Evolutionary conservation across 2,888 invertebrate genomes (phyloP), one percentile per base, ranked within the genome.

Genomic region (Hecatera dysodea): DNA sequence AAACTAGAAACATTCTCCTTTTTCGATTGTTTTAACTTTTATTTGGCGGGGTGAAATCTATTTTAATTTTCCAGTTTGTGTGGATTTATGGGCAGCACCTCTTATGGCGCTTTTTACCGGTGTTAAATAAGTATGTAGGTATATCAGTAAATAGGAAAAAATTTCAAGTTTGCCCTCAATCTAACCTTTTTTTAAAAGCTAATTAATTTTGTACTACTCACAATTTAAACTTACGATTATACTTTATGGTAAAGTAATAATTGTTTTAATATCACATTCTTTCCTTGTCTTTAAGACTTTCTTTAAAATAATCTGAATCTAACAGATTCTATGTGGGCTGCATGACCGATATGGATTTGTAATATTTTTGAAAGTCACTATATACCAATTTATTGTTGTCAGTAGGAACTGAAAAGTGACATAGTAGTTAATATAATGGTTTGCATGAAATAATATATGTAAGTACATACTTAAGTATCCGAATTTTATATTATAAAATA

Each of bases 401-500:
- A 12, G 15, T 36, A 17, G 33, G 24, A 44, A 59, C 15, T 48
- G 50, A 46, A 77, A 72, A 74, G 63, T 53, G 52, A 29, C 11
- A 46, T n/a, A 65, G 71, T 46, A 39, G 59, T 80, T 67, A 65
- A 50, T 75, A 27, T 42, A 57, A 55, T 66, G 62, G 46, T 63
- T 63, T 74, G 75, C 67, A 80, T 75, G 53, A 60, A 67, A 79
- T 61, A 27, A 72, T 39, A 72, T 56, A n/a, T n/a, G n/a, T n/a
- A n/a, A n/a, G n/a, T n/a, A 68, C 46, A 56, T 80, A 67, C 42
- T n/a, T 74, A 73, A 44, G 52, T 74, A 74, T 53, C 22, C 19
- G 12, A 50, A 19, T 36, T 57, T 52, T 53, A 12, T 36, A 55
- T 36, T 52, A 29, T 48, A 42, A 17, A 65, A 42, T 46, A 61